Base-by-base conservation (phyloP, 1,140 invertebrate genomes). In the Trachymyrmex septentrionalis region DNA sequence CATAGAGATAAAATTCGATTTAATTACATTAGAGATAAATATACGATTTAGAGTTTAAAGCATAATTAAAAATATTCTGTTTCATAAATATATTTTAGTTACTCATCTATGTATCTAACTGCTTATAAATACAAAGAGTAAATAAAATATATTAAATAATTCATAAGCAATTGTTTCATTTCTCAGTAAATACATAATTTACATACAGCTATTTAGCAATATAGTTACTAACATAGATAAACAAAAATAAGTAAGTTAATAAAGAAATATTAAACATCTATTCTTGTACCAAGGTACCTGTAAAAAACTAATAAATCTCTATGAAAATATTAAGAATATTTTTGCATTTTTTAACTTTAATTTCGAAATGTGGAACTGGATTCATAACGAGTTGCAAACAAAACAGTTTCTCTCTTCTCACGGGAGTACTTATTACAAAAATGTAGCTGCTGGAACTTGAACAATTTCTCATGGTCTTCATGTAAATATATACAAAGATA, bases 401-500 rank as follows among this genome's bases (percentile, higher is more conserved):
- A 90, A 86, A 77, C 7, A 76, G 75, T 75, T 71, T 89, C 44
- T 75, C 50, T 75, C n/a, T 88, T 84, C 64, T 89, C 69, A 59
- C 53, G 50, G 21, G 38, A 85, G n/a, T 80, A 85, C 61, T 84
- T 80, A 30, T 69, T 85, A 73, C 53, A 85, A 88, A 90, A 88
- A 87, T 57, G 77, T 91, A 90, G 81, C 80, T 82, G 84, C 88
- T 93, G 91, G 90, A 93, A 93, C 89, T 88, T 91, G 87, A 91
- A 89, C 75, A 89, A 86, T 78, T 89, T 89, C 85, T 91, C 76
- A 92, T 93, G 92, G 86, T 91, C 63, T 88, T 92, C 86, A 87
- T 88, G 86, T 92, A 90, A 91, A 89, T 93, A 93, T 93, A 61
- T 93, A 93, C 92, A 93, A 92, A 93, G 90, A 89, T 93, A 92